A percentile compares a stretch with the other conserved stretches of the same genome.
phyloP scores from a whole-genome alignment of 1,140 invertebrate genomes.

The Drosophila nannoptera region DNA sequence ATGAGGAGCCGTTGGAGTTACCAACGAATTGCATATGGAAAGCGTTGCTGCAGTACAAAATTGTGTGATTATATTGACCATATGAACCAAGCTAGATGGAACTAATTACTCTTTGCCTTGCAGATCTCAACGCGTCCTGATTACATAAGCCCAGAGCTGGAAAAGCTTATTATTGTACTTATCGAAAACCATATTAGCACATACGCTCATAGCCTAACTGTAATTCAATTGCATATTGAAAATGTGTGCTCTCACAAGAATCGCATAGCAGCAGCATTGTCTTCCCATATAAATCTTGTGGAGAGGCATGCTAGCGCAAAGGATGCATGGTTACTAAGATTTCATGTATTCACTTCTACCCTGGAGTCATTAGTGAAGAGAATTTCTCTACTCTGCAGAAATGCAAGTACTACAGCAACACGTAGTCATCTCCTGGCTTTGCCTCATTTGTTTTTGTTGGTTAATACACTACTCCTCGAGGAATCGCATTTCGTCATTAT shows the following conservation, averaged over 20 bases:
- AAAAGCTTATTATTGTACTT: slow-evolving; percentile 30
- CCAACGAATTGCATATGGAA: slow-evolving; percentile 55
- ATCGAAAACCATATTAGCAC: slow-evolving; percentile 20
- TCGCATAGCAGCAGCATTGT: neutral
- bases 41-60: slow-evolving; percentile 40
- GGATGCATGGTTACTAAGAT: slow-evolving; percentile 43
- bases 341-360: slow-evolving; percentile 29
- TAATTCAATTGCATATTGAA: slow-evolving; percentile 40
- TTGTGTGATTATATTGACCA: slow-evolving; percentile 12
- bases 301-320: slow-evolving; percentile 11
- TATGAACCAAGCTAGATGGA: neutral
- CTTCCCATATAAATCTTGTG: slow-evolving; percentile 34
- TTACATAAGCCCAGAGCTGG: slow-evolving; percentile 28
- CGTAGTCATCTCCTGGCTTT: slow-evolving; percentile 29
- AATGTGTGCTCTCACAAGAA: neutral
- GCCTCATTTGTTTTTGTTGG: slow-evolving; percentile 21
- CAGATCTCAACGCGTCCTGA: slow-evolving; percentile 13
- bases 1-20: slow-evolving; percentile 12
- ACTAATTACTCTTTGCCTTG: neutral
- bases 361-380: slow-evolving; percentile 40
- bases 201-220: slow-evolving; percentile 32
- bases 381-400: slow-evolving; percentile 4
- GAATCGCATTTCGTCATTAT: slow-evolving; percentile 34
- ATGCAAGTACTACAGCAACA: neutral
- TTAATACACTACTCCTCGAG: slow-evolving; percentile 35